These are phyloP conservation scores for Hermaeophaga mercurialis DNA, from an alignment of 2,888 invertebrate genomes.

Conservation along the genomic window DNA sequence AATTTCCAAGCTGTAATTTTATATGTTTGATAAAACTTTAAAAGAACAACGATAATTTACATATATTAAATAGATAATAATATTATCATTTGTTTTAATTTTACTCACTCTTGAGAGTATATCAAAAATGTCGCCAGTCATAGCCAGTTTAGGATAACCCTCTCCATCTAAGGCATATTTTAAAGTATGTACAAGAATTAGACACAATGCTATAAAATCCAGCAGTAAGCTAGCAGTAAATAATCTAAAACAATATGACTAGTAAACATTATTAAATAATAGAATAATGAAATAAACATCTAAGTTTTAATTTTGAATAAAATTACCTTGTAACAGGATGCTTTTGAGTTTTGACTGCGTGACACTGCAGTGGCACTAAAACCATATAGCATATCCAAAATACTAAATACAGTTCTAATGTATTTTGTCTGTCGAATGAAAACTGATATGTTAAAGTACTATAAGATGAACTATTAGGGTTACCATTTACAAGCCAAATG, in stretches of 20 bases:
- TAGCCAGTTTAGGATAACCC: conserved; percentile 80
- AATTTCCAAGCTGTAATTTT: too few species aligned
- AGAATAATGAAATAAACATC: neutral
- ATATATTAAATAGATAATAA: neutral
- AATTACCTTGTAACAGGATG: conserved; percentile 77
- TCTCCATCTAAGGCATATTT: conserved; percentile 91
- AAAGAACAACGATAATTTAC: too few species aligned
- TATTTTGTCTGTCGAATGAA: conserved; percentile 91
- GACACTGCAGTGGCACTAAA: conserved; percentile 86
- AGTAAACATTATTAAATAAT: neutral
- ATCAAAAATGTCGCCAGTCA: conserved; percentile 90
- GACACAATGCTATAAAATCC: conserved; percentile 83
- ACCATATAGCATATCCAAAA: conserved; percentile 85
- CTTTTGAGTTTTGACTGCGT: conserved; percentile 85
- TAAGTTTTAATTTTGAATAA: neutral
- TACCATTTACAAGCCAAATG: conserved; percentile 95
- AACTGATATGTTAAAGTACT: conserved; percentile 94
- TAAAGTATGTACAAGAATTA: conserved; percentile 87
- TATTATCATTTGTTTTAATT: too few species aligned
- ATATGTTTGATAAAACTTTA: too few species aligned
- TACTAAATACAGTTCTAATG: conserved; percentile 86
- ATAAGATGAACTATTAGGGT: conserved; percentile 85
- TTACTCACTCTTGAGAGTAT: conserved; percentile 84
- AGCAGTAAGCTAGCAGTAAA: conserved; percentile 86
- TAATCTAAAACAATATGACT: conserved; percentile 64